Conservation (phyloP, 2,797 vertebrate species). For the Poeciliopsis gracilis region DNA sequence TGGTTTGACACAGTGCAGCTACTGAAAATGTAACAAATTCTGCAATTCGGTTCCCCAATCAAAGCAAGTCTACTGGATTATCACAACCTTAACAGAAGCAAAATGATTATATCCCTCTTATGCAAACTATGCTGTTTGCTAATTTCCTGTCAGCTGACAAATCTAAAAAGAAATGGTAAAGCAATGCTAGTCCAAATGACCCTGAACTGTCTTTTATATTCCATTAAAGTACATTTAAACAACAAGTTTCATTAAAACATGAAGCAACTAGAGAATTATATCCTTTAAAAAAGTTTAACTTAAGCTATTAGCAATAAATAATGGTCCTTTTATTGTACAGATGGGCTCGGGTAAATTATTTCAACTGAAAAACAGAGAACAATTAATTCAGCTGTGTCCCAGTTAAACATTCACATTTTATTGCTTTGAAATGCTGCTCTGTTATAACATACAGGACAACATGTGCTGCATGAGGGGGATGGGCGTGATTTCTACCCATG, state of each 20-base stretch:
- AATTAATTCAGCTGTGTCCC: neutral
- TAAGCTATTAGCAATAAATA: neutral
- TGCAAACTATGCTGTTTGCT: neutral
- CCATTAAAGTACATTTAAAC: neutral
- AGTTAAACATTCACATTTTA: neutral
- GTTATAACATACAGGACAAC: conserved; percentile 10
- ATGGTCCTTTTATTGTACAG: neutral
- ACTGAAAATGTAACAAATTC: too few species aligned
- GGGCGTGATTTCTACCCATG: neutral
- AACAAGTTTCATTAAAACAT: neutral
- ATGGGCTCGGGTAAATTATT: neutral
- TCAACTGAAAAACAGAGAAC: neutral
- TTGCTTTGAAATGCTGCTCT: conserved; percentile 2
- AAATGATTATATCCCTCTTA: neutral
- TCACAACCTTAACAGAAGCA: neutral
- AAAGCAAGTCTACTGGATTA: too few species aligned
- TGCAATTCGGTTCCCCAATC: too few species aligned
- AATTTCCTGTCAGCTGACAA: neutral
- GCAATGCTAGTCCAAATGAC: neutral
- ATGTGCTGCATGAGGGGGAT: conserved; percentile 4
- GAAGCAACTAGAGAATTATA: neutral
- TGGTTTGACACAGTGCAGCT: too few species aligned
- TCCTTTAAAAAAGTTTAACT: neutral
- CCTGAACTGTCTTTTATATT: neutral
- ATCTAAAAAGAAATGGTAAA: neutral